Conservation (phyloP, 2,888 invertebrate genomes). For the Xestia c-nigrum region DNA sequence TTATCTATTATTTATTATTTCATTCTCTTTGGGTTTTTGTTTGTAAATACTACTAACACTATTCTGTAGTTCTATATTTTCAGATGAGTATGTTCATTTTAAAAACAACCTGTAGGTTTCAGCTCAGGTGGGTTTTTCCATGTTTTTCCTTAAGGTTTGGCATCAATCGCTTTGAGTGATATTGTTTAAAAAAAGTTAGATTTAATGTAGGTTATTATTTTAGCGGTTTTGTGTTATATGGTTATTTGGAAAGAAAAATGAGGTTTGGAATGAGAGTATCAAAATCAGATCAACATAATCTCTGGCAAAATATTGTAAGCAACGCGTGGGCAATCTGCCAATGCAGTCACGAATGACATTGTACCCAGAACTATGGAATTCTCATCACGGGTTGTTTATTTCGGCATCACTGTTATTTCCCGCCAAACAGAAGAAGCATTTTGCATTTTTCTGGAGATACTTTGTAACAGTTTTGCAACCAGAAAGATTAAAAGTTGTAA, state of each 20-base stretch:
- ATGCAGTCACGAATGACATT: slow-evolving; percentile 1
- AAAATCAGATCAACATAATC: not conserved
- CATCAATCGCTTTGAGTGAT: slow-evolving; percentile 30
- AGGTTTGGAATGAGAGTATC: not conserved
- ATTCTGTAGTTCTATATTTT: not conserved
- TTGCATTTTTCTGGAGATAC: too few relatives aligned
- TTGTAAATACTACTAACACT: too few relatives aligned
- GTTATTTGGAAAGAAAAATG: not conserved
- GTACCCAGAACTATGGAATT: not conserved
- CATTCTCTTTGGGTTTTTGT: too few relatives aligned
- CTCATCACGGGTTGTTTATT: not conserved
- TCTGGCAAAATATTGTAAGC: not conserved
- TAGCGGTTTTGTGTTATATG: slow-evolving; percentile 2
- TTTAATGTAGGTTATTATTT: not conserved
- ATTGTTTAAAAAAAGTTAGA: slow-evolving; percentile 7
- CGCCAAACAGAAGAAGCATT: too few relatives aligned
- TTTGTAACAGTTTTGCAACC: not conserved
- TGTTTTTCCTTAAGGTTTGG: slow-evolving; percentile 32
- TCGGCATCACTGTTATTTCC: too few relatives aligned
- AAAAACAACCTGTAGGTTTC: not conserved
- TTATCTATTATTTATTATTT: too few relatives aligned
- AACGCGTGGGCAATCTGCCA: not conserved
- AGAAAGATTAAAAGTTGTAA: not conserved
- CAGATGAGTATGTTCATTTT: not conserved
- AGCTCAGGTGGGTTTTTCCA: not conserved